Evolutionary conservation across 2,797 vertebrate species (phyloP).

Genomic region (Myripristis jacobus): DNA sequence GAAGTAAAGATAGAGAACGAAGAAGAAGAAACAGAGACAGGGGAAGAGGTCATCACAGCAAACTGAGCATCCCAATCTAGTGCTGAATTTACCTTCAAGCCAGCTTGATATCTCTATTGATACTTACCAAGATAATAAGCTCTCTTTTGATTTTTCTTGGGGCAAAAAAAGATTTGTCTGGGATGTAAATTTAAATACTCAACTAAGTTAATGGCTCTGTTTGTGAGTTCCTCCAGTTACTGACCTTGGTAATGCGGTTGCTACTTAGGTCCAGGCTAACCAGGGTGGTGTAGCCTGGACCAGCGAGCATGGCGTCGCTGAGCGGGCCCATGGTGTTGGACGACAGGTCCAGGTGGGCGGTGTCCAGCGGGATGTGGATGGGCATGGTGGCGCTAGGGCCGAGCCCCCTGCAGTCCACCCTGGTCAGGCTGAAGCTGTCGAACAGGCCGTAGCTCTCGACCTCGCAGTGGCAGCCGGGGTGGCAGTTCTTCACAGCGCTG

Average conservation of each 20-base stretch:
- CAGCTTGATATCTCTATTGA: no score
- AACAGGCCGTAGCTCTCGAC: slow-evolving; percentile 97
- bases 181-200: no score
- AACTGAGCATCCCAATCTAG: not conserved
- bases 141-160: no score
- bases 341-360: slow-evolving; percentile 92
- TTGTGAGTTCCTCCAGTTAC: slow-evolving; percentile 43
- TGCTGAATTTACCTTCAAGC: not conserved
- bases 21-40: no score
- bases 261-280: slow-evolving; percentile 93
- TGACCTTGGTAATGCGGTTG: slow-evolving; percentile 88
- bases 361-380: slow-evolving; percentile 94
- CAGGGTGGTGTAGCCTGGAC: slow-evolving; percentile 96
- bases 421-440: slow-evolving; percentile 97
- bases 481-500: slow-evolving; percentile 86
- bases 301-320: slow-evolving; percentile 89
- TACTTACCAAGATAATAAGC: no score
- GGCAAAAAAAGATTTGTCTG: no score
- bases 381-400: slow-evolving; percentile 84
- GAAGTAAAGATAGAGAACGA: not conserved
- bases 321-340: slow-evolving; percentile 89
- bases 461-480: slow-evolving; percentile 91
- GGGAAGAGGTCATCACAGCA: not conserved
- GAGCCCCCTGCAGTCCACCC: slow-evolving; percentile 91
- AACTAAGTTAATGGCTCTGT: no score